Evolutionary conservation across 2,797 vertebrate genomes (phyloP).

Genomic region (Lophius americanus): DNA sequence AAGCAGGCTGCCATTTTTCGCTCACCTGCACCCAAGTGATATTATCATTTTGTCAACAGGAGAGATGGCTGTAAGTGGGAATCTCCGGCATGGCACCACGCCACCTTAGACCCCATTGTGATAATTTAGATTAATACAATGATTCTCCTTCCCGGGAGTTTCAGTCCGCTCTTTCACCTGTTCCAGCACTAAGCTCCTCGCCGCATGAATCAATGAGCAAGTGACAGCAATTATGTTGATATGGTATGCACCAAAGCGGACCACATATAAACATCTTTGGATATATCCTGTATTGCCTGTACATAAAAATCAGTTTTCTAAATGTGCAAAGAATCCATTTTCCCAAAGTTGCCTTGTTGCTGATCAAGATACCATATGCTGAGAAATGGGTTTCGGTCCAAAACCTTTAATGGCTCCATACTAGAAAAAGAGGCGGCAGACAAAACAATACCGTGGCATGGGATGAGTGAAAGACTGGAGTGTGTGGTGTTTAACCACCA

Average conservation of each 20-base stretch:
- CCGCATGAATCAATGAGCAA: constrained; percentile 12
- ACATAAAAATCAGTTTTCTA: constrained; percentile 32
- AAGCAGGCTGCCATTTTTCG: constrained; percentile 77
- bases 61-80: constrained; percentile 66
- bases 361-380: constrained; percentile 76
- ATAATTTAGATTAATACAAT: constrained; percentile 63
- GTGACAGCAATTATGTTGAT: neutral
- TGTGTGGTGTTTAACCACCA: constrained; percentile 82
- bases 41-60: constrained; percentile 78
- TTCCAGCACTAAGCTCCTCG: constrained; percentile 16
- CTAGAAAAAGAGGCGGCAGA: constrained; percentile 64
- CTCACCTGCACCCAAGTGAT: constrained; percentile 79
- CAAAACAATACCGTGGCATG: constrained; percentile 74
- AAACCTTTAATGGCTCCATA: constrained; percentile 73
- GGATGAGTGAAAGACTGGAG: constrained; percentile 70
- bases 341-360: constrained; percentile 55
- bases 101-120: constrained; percentile 66
- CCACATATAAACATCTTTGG: neutral
- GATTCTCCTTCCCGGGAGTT: constrained; percentile 47
- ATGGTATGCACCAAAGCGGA: constrained; percentile 5
- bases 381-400: constrained; percentile 59
- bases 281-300: constrained; percentile 15
- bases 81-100: constrained; percentile 61
- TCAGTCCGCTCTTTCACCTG: constrained; percentile 37
- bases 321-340: constrained; percentile 46